Evolutionary conservation across 2,113 vertebrate species (phyloP).

Genomic region (Phocoena phocoena): DNA sequence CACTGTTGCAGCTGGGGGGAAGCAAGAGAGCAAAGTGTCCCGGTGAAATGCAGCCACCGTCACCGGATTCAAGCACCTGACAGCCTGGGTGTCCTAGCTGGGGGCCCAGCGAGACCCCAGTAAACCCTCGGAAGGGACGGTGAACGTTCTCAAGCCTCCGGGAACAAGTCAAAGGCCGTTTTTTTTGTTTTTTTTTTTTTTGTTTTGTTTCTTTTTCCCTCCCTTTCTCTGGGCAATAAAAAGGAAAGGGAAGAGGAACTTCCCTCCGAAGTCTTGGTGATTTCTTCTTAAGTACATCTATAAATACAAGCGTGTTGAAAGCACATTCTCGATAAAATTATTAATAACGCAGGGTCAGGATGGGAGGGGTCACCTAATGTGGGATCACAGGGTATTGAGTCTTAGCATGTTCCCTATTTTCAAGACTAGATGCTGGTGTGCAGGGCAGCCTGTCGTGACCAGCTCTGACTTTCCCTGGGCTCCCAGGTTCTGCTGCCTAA

Average conservation of each 20-base stretch:
- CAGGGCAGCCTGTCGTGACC: not conserved
- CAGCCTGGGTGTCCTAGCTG: no score
- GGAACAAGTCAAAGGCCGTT: not conserved
- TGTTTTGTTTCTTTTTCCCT: slow-evolving; percentile 10
- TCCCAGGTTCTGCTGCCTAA: no score
- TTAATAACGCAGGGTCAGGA: slow-evolving; percentile 76
- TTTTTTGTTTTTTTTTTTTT: not conserved
- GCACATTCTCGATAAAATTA: slow-evolving; percentile 79
- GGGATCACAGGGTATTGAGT: slow-evolving; percentile 55
- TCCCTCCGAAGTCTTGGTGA: slow-evolving; percentile 57
- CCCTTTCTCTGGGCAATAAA: slow-evolving; percentile 44
- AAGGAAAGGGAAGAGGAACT: slow-evolving; percentile 78
- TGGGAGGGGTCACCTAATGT: slow-evolving; percentile 61
- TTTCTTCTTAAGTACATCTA: slow-evolving; percentile 75
- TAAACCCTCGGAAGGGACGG: not conserved
- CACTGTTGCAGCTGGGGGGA: not conserved
- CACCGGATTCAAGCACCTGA: not conserved
- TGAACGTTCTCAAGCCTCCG: not conserved
- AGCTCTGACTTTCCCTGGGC: not conserved
- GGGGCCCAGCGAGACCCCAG: not conserved
- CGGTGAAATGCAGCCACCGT: rapidly evolving
- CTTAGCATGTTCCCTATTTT: slow-evolving; percentile 65
- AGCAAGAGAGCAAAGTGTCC: not conserved
- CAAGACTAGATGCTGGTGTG: not conserved
- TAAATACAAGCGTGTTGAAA: slow-evolving; percentile 74